These are phyloP conservation scores for Chelmon rostratus DNA, from an alignment of 2,797 vertebrate species.

Conservation along the genomic window DNA sequence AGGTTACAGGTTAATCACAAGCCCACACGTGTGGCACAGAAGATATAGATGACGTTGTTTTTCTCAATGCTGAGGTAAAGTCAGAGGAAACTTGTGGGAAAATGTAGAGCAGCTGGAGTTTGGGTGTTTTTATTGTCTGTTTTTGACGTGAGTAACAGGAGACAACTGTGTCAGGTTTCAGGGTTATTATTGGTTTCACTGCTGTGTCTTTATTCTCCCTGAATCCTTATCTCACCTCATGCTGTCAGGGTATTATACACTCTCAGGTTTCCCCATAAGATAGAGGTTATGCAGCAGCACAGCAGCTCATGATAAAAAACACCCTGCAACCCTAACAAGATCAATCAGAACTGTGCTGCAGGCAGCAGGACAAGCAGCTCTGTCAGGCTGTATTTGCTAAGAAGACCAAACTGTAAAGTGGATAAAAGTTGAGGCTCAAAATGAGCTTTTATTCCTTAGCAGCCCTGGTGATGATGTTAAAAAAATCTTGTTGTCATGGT, in stretches of 20 bases:
- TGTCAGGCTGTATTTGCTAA: not conserved
- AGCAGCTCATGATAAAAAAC: conserved; percentile 27
- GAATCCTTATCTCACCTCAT: conserved; percentile 17
- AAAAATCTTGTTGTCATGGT: too few relatives aligned
- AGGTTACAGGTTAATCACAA: not conserved
- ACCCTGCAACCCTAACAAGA: not conserved
- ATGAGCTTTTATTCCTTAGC: not conserved
- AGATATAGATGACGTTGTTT: conserved; percentile 23
- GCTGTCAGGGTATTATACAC: conserved; percentile 20
- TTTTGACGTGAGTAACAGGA: conserved; percentile 22
- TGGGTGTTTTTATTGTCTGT: conserved; percentile 33
- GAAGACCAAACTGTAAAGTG: not conserved
- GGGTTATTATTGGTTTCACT: conserved; percentile 20
- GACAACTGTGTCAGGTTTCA: conserved; percentile 46
- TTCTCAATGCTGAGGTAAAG: conserved; percentile 1
- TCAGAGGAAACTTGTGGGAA: conserved; percentile 54
- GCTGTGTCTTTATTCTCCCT: conserved; percentile 13
- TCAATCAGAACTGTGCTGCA: not conserved
- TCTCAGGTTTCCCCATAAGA: conserved; percentile 20
- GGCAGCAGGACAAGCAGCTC: not conserved
- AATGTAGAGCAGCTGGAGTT: conserved; percentile 22
- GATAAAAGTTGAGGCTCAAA: not conserved
- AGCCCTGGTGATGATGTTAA: too few relatives aligned
- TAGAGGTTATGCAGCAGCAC: not conserved
- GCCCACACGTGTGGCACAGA: not conserved